Evolutionary conservation across 2,113 vertebrate species (phyloP), one percentile per base, ranked within the genome.

Genomic region (Caranx ignobilis): DNA sequence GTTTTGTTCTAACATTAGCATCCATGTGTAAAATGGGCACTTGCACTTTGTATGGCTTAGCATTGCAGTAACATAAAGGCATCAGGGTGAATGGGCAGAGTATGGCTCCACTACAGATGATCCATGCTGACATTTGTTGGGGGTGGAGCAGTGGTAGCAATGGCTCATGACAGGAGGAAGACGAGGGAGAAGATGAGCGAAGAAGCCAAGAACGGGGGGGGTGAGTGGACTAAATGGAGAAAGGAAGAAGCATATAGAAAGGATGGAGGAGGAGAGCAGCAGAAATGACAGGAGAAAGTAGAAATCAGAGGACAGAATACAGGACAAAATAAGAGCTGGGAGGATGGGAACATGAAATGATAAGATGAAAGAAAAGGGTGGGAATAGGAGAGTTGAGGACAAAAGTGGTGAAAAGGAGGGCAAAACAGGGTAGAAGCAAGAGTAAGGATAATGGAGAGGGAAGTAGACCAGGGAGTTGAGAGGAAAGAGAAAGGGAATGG

Each of bases 1-100:
- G 75, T 70, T 90, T 83, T 74, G 56, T 69, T 77, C 56, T 45
- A 79, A 70, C 64, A 56, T 86, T 64, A 75, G 71, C 77, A 86
- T 72, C 35, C 55, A 2, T 70, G 81, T 80, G 74, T 83, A 57
- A 75, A 87, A 75, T 15, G 43, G 35, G 45, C 21, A 61, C 66
- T 59, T 77, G 72, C 52, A 64, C 39, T 74, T 63, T 31, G 39
- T 76, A 39, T 43, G 47, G 45, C 15, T 54, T 43, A 35, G 41
- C 47, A 66, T 59, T 69, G 45, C 41, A 64, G 13, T 18, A 47
- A 21, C 56, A 56, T 50, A 57, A 71, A 76, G n/a, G 37, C 72
- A 79, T 35, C 13, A 50, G 61, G 67, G 45, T 73, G 70, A 85
- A 90, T 70, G 48, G 48, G 43, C 47, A 65, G 60, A 67, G 12